Percentiles rank a stretch among this genome's conserved stretches.
Conservation (phyloP, 2,888 invertebrate species). For the Dicycla oo region DNA sequence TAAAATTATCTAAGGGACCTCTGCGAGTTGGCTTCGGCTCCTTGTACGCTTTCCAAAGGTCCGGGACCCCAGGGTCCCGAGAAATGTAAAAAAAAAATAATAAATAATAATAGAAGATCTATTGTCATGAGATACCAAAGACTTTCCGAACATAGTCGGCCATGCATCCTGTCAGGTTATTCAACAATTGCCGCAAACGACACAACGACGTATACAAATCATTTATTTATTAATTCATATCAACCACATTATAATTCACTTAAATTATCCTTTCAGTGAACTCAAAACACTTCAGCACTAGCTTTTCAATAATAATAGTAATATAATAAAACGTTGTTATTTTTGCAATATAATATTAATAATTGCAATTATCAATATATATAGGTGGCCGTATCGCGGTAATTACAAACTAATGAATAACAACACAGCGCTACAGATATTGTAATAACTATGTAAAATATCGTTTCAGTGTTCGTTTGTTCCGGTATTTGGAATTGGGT, state of each 20-base stretch:
- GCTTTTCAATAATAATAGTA: background rate
- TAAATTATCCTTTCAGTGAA: conserved; percentile 26
- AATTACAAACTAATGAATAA: conserved; percentile 35
- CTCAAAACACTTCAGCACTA: conserved; percentile 15
- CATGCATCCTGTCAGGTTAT: background rate
- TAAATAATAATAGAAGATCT: too few species aligned
- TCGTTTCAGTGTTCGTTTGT: conserved; percentile 30
- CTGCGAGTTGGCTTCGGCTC: too few species aligned
- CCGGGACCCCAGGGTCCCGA: too few species aligned
- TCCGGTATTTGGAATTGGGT: conserved; percentile 28
- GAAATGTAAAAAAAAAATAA: too few species aligned
- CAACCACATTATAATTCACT: conserved; percentile 21
- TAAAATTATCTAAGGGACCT: too few species aligned
- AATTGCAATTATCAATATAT: conserved; percentile 38
- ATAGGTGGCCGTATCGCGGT: conserved; percentile 31
- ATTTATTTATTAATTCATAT: conserved; percentile 8
- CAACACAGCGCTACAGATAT: conserved; percentile 27
- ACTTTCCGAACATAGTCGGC: too few species aligned
- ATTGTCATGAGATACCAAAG: too few species aligned
- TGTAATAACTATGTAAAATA: conserved; percentile 5
- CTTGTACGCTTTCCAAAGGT: too few species aligned
- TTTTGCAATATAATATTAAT: conserved; percentile 24
- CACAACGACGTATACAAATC: conserved; percentile 17
- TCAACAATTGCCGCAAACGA: conserved; percentile 11
- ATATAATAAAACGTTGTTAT: conserved; percentile 31